A percentile compares a stretch with the other conserved stretches of the same genome.
Conservation (phyloP, 2,888 invertebrate genomes). For the Shargacucullia verbasci region DNA sequence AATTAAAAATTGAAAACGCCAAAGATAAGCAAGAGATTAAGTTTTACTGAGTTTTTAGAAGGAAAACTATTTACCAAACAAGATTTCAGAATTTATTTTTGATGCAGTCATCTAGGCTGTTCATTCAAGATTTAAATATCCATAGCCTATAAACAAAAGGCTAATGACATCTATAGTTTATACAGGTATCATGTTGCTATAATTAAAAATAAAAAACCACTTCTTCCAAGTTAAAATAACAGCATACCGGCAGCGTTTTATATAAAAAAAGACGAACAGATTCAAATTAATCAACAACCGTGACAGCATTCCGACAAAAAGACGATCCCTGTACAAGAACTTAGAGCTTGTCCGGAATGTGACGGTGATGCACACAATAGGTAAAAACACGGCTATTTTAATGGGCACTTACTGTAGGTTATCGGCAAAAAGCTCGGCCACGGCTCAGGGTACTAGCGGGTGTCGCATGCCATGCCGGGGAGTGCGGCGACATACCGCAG, state of each 20-base stretch:
- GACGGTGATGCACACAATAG: slow-evolving; percentile 41
- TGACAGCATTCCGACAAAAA: slow-evolving; percentile 47
- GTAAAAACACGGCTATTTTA: slow-evolving; percentile 53
- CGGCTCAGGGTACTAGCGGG: slow-evolving; percentile 25
- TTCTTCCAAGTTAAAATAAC: slow-evolving; percentile 13
- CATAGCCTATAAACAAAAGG: too few relatives aligned
- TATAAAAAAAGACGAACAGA: slow-evolving; percentile 42
- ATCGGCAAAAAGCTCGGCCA: slow-evolving; percentile 40
- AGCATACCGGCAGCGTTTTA: slow-evolving; percentile 1
- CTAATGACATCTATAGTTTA: not conserved
- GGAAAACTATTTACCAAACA: too few relatives aligned
- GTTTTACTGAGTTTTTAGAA: too few relatives aligned
- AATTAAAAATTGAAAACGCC: too few relatives aligned
- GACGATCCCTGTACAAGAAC: slow-evolving; percentile 35
- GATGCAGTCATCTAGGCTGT: too few relatives aligned
- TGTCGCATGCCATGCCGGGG: slow-evolving; percentile 44
- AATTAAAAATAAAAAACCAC: slow-evolving; percentile 18
- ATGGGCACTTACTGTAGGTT: slow-evolving; percentile 48
- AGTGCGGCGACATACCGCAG: slow-evolving; percentile 46
- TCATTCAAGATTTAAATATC: not conserved
- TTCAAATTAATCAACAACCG: slow-evolving; percentile 39
- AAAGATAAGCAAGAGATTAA: too few relatives aligned
- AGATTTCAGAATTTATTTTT: too few relatives aligned
- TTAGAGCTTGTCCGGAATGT: slow-evolving; percentile 28
- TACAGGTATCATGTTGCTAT: slow-evolving; percentile 1